A percentile compares a stretch with the other conserved stretches of the same genome.
Conservation (phyloP, 2,797 vertebrate genomes). For the Intellagama lesueurii region DNA sequence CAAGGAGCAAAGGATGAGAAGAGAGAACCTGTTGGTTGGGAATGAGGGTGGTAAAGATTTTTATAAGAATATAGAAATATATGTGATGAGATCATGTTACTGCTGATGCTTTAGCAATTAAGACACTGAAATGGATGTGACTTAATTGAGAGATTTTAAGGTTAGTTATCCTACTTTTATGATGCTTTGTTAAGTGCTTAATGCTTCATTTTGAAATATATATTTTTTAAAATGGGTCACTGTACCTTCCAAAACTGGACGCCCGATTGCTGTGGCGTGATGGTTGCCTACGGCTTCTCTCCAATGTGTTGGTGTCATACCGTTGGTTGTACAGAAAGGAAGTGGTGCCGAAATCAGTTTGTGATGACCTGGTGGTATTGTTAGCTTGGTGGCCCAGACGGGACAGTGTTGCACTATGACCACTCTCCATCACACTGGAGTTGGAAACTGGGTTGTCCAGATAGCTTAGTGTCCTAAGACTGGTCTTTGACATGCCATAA, state of each 20-base stretch:
- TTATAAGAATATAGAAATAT: too few relatives aligned
- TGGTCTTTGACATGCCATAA: background rate
- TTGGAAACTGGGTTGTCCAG: background rate
- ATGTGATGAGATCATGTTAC: too few relatives aligned
- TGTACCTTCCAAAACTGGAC: constrained; percentile 60
- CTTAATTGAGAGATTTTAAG: too few relatives aligned
- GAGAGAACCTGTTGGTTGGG: too few relatives aligned
- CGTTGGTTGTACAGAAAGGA: background rate
- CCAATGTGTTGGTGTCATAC: background rate
- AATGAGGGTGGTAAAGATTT: too few relatives aligned
- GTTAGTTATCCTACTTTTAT: too few relatives aligned
- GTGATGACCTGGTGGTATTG: constrained; percentile 15
- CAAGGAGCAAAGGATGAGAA: too few relatives aligned
- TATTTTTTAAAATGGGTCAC: background rate
- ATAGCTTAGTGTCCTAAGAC: background rate
- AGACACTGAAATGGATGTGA: too few relatives aligned
- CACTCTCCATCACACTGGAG: background rate
- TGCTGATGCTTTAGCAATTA: too few relatives aligned
- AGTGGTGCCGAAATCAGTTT: background rate
- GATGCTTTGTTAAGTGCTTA: too few relatives aligned
- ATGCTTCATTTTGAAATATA: too few relatives aligned
- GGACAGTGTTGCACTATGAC: constrained; percentile 56
- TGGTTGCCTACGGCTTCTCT: constrained; percentile 54
- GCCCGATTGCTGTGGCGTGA: constrained; percentile 45
- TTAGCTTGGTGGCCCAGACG: constrained; percentile 49